phyloP scores from a whole-genome alignment of 2,797 vertebrate species.

The Acrossocheilus wenchowensis region DNA sequence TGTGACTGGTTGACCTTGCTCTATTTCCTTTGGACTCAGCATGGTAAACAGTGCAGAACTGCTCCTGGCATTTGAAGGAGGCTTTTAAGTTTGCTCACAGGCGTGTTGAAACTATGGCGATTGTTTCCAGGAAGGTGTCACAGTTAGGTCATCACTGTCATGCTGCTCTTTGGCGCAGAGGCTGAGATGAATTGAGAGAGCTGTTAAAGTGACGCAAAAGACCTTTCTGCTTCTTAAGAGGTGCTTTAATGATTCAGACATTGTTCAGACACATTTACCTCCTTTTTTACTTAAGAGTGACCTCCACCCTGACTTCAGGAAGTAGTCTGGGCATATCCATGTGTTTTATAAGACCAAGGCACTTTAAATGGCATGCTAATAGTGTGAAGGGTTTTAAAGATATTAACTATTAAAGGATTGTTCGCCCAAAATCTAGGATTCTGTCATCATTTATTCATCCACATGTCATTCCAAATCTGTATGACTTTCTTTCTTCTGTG shows the following conservation, averaged over 20 bases:
- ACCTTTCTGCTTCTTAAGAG: background rate
- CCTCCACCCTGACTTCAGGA: constrained; percentile 34
- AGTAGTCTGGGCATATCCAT: constrained; percentile 27
- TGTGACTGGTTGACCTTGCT: constrained; percentile 49
- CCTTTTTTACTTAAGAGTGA: constrained; percentile 34
- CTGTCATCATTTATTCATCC: background rate
- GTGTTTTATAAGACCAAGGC: constrained; percentile 11
- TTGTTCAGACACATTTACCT: constrained; percentile 17
- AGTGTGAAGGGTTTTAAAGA: background rate
- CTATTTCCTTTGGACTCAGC: constrained; percentile 48
- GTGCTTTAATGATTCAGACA: constrained; percentile 21
- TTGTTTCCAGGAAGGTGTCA: background rate
- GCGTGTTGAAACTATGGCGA: background rate
- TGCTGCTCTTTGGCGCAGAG: background rate
- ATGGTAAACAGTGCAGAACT: constrained; percentile 13
- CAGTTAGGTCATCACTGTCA: constrained; percentile 2
- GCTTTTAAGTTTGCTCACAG: constrained; percentile 20
- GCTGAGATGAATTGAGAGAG: constrained; percentile 9
- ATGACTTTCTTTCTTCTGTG: background rate
- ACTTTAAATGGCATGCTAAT: constrained; percentile 17
- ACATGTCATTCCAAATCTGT: background rate
- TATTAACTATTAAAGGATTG: background rate
- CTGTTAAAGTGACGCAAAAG: background rate
- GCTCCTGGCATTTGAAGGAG: constrained; percentile 12
- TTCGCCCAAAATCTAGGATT: background rate